Conservation (phyloP, 2,888 invertebrate species). For the Antitype chi region DNA sequence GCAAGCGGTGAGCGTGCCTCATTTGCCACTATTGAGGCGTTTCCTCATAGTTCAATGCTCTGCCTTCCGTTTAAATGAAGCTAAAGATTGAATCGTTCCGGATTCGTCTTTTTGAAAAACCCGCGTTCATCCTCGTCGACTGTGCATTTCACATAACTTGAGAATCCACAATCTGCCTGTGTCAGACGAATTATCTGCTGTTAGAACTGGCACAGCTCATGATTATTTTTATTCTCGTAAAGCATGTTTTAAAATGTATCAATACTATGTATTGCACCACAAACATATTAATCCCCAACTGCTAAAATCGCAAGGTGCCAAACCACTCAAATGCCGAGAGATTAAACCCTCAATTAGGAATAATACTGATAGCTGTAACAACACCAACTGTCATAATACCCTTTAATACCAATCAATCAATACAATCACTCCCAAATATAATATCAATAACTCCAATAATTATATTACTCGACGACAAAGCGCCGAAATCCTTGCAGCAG, state of each 20-base stretch:
- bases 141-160: constrained; percentile 65
- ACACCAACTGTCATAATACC: constrained; percentile 18
- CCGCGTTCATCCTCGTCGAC: constrained; percentile 60
- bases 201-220: constrained; percentile 27
- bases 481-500: constrained; percentile 66
- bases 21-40: constrained; percentile 88
- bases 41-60: constrained; percentile 80
- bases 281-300: background rate
- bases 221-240: constrained; percentile 28
- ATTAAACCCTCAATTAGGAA: constrained; percentile 11
- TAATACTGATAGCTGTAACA: constrained; percentile 41
- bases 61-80: constrained; percentile 81
- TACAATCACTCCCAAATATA: constrained; percentile 25
- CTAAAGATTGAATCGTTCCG: constrained; percentile 79
- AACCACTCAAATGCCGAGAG: background rate
- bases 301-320: constrained; percentile 19
- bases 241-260: background rate
- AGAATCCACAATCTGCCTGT: constrained; percentile 51
- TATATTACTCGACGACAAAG: constrained; percentile 42
- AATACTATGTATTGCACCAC: too few species aligned
- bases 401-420: constrained; percentile 21
- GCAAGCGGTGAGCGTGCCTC: constrained; percentile 85
- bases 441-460: constrained; percentile 23
- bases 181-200: constrained; percentile 51
- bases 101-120: constrained; percentile 75